Evolutionary conservation across 2,113 vertebrate genomes (phyloP), one percentile per base, ranked within the genome.

Genomic region (Actenoides lindsayi): DNA sequence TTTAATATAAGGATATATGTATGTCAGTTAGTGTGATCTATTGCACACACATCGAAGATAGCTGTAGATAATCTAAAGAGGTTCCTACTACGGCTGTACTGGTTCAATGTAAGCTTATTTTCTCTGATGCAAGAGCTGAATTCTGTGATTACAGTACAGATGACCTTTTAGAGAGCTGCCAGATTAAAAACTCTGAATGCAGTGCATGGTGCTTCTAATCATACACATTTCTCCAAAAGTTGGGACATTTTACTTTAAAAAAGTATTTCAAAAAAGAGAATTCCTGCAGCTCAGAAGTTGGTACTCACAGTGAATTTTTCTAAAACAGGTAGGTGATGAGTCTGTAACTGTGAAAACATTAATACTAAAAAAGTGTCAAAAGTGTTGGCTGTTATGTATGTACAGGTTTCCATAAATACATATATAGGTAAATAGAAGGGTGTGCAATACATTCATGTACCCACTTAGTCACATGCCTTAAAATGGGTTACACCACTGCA

Each of bases 101-200:
- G 2, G 0, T 39, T 92, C 25, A 69, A 35, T 21, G 2, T 8
- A 27, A 78, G 20, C 13, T 16, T 39, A 57, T 75, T 79, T 94
- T 68, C 14, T 48, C 14, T 53, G 18, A 7, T 35, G 10, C 11
- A 89, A 69, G 5, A 73, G 6, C 6, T 71, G 44, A 73, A 13
- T 56, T 62, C 28, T 62, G 9, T 68, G 33, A 48, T 4, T 3
- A 35, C 10, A 7, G 8, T 42, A 60, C 7, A 60, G 19, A n/a
- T 7, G 3, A 73, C 2, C 2, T 2, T 83, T 51, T 30, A 60
- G 9, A 60, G 23, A 56, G 5, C 0, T 51, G 19, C 16, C 10
- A 60, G 25, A 50, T 51, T 46, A 64, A 63, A 68, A 46, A 12
- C 2, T 41, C 15, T 6, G 13, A 42, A n/a, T 56, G n/a, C 18